Percentiles rank a stretch among this genome's conserved stretches.
Evolutionary conservation across 1,140 invertebrate species (phyloP).

Genomic region (fruit fly (Drosophila melanogaster)): DNA sequence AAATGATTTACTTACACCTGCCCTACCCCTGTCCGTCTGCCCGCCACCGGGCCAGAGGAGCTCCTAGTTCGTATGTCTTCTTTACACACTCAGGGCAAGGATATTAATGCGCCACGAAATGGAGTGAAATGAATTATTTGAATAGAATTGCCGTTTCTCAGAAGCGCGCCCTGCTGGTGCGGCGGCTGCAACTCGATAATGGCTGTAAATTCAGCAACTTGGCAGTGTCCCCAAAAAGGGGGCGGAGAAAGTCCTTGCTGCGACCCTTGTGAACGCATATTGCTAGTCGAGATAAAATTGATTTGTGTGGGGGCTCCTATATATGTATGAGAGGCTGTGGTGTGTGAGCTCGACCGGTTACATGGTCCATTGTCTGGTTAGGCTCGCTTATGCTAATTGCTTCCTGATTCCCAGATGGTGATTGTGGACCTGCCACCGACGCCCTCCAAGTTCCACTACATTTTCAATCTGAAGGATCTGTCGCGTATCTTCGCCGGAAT

Average conservation of each 20-base stretch:
- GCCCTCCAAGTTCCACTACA: constrained; percentile 96
- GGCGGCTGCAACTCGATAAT: constrained; percentile 73
- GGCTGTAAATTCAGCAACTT: constrained; percentile 76
- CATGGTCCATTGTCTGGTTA: constrained; percentile 4
- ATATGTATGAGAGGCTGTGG: neutral
- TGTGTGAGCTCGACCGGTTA: constrained; percentile 10
- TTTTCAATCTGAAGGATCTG: constrained; percentile 96
- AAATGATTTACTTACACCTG: constrained; percentile 82
- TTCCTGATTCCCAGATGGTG: constrained; percentile 85
- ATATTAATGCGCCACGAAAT: constrained; percentile 83
- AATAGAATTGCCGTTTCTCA: constrained; percentile 79
- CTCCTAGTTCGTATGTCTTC: constrained; percentile 76
- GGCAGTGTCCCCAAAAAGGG: constrained; percentile 19
- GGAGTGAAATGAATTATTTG: constrained; percentile 84
- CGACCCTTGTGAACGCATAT: constrained; percentile 67
- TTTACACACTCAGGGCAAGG: constrained; percentile 77
- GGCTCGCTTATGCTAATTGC: constrained; percentile 62
- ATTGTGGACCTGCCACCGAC: constrained; percentile 93
- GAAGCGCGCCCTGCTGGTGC: constrained; percentile 26
- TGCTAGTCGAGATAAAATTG: constrained; percentile 81
- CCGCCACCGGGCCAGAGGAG: neutral
- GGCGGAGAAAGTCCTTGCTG: constrained; percentile 18
- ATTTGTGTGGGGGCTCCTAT: constrained; percentile 67
- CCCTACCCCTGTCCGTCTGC: neutral
- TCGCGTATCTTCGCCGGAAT: constrained; percentile 93